phyloP scores from a whole-genome alignment of 2,113 vertebrate species.

The Pomatostomus ruficeps region DNA sequence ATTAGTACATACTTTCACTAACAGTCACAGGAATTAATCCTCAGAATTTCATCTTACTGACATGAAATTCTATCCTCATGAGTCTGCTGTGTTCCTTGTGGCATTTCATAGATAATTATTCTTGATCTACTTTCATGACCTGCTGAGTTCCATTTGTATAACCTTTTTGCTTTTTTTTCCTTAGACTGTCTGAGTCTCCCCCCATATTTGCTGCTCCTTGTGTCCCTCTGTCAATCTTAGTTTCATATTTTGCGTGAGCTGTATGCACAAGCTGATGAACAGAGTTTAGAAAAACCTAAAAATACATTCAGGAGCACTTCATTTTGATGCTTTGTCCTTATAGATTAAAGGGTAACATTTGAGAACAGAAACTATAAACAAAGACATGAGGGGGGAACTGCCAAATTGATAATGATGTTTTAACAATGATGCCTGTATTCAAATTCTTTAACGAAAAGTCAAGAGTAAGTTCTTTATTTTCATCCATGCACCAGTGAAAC shows the following conservation, averaged over 20 bases:
- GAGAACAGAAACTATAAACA: neutral
- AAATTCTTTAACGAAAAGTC: neutral
- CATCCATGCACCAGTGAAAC: neutral
- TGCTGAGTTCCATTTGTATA: neutral
- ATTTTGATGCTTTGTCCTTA: neutral
- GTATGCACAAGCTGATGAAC: neutral
- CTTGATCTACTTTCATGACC: constrained; percentile 1
- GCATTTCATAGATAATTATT: constrained; percentile 15
- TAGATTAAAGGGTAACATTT: neutral
- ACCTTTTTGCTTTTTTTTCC: neutral
- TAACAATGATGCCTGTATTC: neutral
- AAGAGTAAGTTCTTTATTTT: neutral
- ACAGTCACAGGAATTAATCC: neutral
- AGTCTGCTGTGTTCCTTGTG: neutral
- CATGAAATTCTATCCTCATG: neutral
- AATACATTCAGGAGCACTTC: neutral
- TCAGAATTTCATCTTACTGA: neutral
- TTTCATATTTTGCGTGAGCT: neutral
- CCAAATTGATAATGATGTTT: neutral
- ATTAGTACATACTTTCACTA: neutral
- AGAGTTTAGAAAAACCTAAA: neutral
- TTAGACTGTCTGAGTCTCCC: neutral
- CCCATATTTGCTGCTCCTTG: neutral
- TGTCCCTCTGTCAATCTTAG: neutral
- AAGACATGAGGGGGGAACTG: neutral